Evolutionary conservation across 1,140 invertebrate species (phyloP), one percentile per base, ranked within the genome.

Genomic region (Tetragnatha versicolor): DNA sequence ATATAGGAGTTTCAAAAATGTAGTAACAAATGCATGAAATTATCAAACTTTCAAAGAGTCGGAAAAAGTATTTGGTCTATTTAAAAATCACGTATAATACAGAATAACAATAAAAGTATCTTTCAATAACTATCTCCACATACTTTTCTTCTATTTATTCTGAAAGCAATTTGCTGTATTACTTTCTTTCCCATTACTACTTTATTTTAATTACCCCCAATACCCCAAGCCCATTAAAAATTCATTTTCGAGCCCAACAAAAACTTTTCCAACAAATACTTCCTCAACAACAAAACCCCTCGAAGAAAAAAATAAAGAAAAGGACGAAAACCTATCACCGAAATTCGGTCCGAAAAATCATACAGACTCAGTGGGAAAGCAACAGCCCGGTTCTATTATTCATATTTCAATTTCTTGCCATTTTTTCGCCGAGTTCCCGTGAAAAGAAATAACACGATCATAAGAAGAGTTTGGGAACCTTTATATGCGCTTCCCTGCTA

Each of bases 361-460:
- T 60, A 60, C 51, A 14, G 22, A 58, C 25, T 55, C 22, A 53
- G 69, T 73, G 69, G 69, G 69, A 73, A 73, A 33, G 69, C 69
- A 73, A 73, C 69, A 73, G 53, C 33, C 49, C 27, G 53, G 53
- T 73, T 73, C 69, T 73, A 73, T 73, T 73, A 73, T 73, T 73
- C 69, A 73, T 73, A 60, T 39, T 73, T 73, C 69, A 73, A 73
- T 73, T 73, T 73, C 69, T 73, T 60, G 69, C 17, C 35, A 12
- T 73, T 73, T 73, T 58, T 73, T 60, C 27, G 3, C 33, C 31
- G 35, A 7, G 53, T 14, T 17, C 53, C 65, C 33, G 51, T 60
- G 69, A 73, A 73, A 60, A 73, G 69, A 73, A 60, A 73, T 73
- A 73, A 60, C 66, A 45, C 33, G 69, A 60, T 73, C 69, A 73